These are phyloP conservation scores for Drosophila meridionalis DNA, from an alignment of 2,888 invertebrate genomes.

Conservation along the genomic window DNA sequence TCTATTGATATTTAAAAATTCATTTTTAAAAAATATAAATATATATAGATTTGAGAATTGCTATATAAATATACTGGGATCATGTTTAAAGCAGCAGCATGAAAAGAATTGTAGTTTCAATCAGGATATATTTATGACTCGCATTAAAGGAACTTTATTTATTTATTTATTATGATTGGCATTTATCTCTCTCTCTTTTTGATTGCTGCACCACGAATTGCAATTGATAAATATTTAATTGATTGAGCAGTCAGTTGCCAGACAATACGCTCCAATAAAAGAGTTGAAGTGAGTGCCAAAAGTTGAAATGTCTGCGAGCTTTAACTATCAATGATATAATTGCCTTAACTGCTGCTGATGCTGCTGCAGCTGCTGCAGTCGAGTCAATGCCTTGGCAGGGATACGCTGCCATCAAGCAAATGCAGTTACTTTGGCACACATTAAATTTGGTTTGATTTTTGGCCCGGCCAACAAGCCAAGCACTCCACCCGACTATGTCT, in stretches of 20 bases:
- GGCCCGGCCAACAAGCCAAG: constrained; percentile 20
- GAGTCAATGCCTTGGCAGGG: constrained; percentile 23
- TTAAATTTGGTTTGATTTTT: constrained; percentile 66
- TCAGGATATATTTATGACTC: background rate
- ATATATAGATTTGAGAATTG: too few species aligned
- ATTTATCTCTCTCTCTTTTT: background rate
- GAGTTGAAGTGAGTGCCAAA: constrained; percentile 8
- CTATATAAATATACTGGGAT: too few species aligned
- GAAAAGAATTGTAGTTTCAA: background rate
- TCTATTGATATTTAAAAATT: too few species aligned
- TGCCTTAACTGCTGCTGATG: constrained; percentile 35
- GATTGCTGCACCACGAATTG: constrained; percentile 1
- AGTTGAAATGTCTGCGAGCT: constrained; percentile 17
- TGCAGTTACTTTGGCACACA: constrained; percentile 62
- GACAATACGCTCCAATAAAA: constrained; percentile 1
- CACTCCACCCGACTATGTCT: background rate
- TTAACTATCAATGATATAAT: constrained; percentile 50
- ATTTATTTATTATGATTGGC: constrained; percentile 6
- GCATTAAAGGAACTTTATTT: background rate
- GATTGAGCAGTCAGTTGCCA: background rate
- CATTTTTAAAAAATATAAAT: too few species aligned
- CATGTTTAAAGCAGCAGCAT: too few species aligned
- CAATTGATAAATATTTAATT: constrained; percentile 13
- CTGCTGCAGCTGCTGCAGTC: constrained; percentile 20
- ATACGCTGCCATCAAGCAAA: constrained; percentile 37